Evolutionary conservation across 2,888 invertebrate genomes (phyloP).

Genomic region (Caenorhabditis becei): DNA sequence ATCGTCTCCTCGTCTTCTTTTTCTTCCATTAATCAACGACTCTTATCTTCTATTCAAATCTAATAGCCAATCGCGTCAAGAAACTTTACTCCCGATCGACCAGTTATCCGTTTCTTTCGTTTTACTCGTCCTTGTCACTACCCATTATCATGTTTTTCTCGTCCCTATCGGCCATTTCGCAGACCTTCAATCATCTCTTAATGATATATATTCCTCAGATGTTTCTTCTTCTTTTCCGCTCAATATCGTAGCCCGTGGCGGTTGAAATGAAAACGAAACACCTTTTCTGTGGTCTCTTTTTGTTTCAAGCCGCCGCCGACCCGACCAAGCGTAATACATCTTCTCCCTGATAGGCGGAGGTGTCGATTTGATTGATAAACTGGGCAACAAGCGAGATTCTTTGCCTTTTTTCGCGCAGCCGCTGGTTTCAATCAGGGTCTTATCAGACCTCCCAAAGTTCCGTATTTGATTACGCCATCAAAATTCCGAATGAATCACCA

Average conservation of each 20-base stretch:
- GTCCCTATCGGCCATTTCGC: conserved; percentile 27
- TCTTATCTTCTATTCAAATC: conserved; percentile 56
- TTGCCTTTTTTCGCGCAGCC: conserved; percentile 16
- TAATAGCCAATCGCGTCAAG: conserved; percentile 51
- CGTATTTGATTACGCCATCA: conserved; percentile 48
- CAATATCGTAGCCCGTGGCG: conserved; percentile 15
- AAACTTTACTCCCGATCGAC: conserved; percentile 44
- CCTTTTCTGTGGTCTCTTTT: conserved; percentile 28
- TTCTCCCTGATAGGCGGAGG: conserved; percentile 60
- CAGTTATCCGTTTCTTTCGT: conserved; percentile 43
- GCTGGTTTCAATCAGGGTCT: conserved; percentile 19
- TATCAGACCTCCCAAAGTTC: conserved; percentile 44
- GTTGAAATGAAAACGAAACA: conserved; percentile 33
- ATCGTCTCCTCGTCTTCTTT: neutral
- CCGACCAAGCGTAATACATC: conserved; percentile 61
- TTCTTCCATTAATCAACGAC: conserved; percentile 45
- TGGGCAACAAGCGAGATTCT: conserved; percentile 49
- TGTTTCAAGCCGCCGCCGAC: conserved; percentile 15
- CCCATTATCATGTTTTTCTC: conserved; percentile 54
- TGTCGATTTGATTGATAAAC: conserved; percentile 65
- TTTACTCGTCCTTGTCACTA: conserved; percentile 59
- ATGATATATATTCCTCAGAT: conserved; percentile 53
- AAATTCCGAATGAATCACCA: conserved; percentile 40
- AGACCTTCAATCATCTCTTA: conserved; percentile 51
- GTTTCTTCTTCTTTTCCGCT: conserved; percentile 31